Conservation (phyloP, 1,140 invertebrate genomes). For the Apis dorsata region DNA sequence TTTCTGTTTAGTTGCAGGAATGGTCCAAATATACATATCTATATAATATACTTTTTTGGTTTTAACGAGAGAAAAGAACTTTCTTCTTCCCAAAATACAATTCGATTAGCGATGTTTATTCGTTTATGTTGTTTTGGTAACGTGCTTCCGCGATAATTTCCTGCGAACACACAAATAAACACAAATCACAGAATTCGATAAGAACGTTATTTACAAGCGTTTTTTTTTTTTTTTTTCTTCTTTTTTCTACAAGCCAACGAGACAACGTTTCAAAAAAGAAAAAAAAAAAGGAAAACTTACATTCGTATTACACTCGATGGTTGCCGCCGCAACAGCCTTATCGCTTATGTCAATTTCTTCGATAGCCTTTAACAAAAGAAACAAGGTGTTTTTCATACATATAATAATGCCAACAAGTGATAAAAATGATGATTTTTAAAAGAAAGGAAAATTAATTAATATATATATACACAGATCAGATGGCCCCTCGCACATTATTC, state of each 20-base stretch:
- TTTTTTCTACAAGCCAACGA: no score
- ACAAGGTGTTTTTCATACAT: conserved; percentile 25
- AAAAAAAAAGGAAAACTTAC: conserved; percentile 63
- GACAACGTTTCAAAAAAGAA: no score
- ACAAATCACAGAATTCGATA: not conserved
- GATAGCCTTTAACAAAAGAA: conserved; percentile 68
- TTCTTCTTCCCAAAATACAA: conserved; percentile 80
- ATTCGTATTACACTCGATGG: conserved; percentile 76
- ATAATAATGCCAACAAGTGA: no score
- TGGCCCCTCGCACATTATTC: conserved; percentile 78
- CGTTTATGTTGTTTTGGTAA: conserved; percentile 77
- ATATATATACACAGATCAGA: conserved; percentile 66
- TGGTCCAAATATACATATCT: conserved; percentile 81
- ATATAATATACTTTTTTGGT: conserved; percentile 81
- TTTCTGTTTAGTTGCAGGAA: conserved; percentile 79
- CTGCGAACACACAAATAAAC: conserved; percentile 63
- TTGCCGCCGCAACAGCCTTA: conserved; percentile 77
- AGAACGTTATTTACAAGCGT: not conserved
- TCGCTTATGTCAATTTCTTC: conserved; percentile 78
- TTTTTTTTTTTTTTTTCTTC: no score
- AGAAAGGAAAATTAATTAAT: not conserved
- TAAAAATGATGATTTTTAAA: not conserved
- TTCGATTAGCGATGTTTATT: conserved; percentile 77
- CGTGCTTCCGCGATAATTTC: conserved; percentile 77
- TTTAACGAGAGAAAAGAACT: conserved; percentile 80